Conservation (phyloP, 2,888 invertebrate species). For the Electrophaes corylata region DNA sequence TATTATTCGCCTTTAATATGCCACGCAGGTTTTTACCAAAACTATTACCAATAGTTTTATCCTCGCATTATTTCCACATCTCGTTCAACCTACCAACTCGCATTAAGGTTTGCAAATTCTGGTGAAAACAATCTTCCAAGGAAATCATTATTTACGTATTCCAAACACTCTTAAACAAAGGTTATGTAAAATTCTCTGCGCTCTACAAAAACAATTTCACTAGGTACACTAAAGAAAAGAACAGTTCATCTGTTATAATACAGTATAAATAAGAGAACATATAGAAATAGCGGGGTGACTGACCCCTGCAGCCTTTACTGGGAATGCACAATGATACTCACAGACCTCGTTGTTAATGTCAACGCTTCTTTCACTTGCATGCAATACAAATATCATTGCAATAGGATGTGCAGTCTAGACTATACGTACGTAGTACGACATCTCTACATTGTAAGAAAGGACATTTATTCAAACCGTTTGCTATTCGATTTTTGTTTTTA, state of each 20-base stretch:
- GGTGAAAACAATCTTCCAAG: background rate
- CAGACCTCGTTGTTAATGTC: constrained; percentile 52
- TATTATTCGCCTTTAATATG: too few relatives aligned
- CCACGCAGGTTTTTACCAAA: too few relatives aligned
- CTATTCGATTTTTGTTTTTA: too few relatives aligned
- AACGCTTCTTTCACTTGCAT: constrained; percentile 51
- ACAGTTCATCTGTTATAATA: constrained; percentile 4
- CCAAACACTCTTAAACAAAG: constrained; percentile 5
- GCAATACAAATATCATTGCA: constrained; percentile 25
- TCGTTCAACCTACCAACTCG: background rate
- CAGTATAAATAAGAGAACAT: background rate
- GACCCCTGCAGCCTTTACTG: constrained; percentile 49
- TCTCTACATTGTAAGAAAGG: background rate
- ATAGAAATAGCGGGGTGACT: constrained; percentile 35
- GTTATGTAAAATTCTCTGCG: background rate
- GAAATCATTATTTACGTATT: constrained; percentile 7
- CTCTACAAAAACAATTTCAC: background rate
- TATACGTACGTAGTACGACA: background rate
- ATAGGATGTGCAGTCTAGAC: constrained; percentile 3
- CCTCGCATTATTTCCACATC: too few relatives aligned
- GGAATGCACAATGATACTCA: constrained; percentile 72
- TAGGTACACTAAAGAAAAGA: background rate
- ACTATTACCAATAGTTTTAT: too few relatives aligned
- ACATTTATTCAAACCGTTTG: background rate
- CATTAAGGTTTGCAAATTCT: background rate